Conservation (phyloP, 2,113 vertebrate genomes). For the Sitta europaea region DNA sequence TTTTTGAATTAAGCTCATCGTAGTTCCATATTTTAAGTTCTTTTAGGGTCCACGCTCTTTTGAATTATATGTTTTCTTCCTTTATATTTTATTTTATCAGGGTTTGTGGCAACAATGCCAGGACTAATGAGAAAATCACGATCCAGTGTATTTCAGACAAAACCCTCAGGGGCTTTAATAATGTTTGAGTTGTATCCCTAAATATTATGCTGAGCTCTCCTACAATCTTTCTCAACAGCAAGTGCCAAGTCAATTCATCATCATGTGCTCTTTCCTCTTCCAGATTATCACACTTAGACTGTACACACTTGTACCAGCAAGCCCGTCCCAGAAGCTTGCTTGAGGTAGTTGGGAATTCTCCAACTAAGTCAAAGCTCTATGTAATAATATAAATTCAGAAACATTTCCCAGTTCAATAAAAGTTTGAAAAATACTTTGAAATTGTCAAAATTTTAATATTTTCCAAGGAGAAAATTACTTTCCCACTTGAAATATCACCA, state of each 20-base stretch:
- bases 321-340: background rate
- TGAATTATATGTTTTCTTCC: background rate
- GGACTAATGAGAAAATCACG: background rate
- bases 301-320: background rate
- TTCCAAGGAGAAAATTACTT: background rate
- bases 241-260: background rate
- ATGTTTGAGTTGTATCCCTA: background rate
- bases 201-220: background rate
- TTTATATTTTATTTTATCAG: background rate
- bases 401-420: background rate
- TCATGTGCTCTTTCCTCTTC: background rate
- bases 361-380: background rate
- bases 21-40: background rate
- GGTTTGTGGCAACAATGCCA: background rate
- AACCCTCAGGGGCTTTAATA: background rate
- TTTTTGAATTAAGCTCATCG: background rate
- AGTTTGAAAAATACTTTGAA: background rate
- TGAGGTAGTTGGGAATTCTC: background rate
- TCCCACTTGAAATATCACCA: background rate
- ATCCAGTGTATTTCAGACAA: background rate
- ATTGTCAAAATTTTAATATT: background rate
- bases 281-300: background rate
- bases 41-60: background rate
- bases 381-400: background rate
- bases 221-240: background rate